phyloP scores from a whole-genome alignment of 2,113 vertebrate genomes.

The Anhinga rufa region DNA sequence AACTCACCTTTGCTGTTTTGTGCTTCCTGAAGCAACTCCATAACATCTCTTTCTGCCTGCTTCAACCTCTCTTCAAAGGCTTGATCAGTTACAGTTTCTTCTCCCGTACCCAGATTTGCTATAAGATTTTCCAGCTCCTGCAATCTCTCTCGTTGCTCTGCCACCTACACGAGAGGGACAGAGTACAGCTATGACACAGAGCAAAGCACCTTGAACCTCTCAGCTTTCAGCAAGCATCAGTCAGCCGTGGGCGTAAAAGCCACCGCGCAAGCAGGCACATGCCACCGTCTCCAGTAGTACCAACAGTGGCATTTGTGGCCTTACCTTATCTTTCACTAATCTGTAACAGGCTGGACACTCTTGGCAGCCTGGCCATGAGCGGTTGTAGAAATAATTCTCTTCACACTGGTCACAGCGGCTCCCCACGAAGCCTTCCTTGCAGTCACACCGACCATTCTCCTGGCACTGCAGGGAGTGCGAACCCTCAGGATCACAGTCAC shows the following conservation, averaged over 20 bases:
- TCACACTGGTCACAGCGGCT: slow-evolving; percentile 93
- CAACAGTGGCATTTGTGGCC: neutral
- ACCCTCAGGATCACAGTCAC: slow-evolving; percentile 92
- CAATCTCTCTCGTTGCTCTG: slow-evolving; percentile 88
- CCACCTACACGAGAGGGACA: slow-evolving; percentile 71
- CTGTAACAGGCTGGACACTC: slow-evolving; percentile 95
- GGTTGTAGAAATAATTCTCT: slow-evolving; percentile 98
- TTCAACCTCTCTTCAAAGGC: slow-evolving; percentile 92
- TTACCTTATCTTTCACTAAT: slow-evolving; percentile 92
- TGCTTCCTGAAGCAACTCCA: slow-evolving; percentile 85
- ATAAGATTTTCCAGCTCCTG: slow-evolving; percentile 88
- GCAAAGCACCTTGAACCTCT: neutral
- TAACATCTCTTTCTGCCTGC: slow-evolving; percentile 87
- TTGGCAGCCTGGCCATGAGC: slow-evolving; percentile 89
- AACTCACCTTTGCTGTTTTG: slow-evolving; percentile 88
- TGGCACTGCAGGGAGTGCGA: slow-evolving; percentile 84
- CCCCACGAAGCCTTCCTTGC: slow-evolving; percentile 91
- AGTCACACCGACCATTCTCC: slow-evolving; percentile 85
- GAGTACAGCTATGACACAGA: neutral
- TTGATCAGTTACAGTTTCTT: slow-evolving; percentile 84
- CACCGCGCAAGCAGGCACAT: fast-evolving
- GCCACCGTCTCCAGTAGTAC: neutral
- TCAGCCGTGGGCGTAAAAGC: fast-evolving
- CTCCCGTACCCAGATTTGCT: slow-evolving; percentile 83
- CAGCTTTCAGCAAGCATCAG: neutral